Base-by-base conservation (phyloP, 2,888 invertebrate species). In the Plagiodera versicolora region DNA sequence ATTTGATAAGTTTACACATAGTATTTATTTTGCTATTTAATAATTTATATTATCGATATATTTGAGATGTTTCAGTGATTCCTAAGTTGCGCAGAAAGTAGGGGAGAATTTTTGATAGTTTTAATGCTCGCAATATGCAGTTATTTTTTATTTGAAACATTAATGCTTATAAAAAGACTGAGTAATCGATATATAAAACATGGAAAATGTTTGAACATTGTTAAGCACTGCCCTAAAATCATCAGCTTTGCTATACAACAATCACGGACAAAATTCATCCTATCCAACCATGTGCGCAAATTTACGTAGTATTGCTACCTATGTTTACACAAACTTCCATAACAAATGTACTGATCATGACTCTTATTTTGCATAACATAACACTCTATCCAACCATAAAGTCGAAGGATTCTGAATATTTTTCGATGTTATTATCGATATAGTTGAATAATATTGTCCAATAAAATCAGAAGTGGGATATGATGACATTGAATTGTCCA, bases 31-130 rank as follows among this genome's bases (percentile, higher is more conserved):
- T 69, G 70, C 63, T 66, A 61, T 61, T 64, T 56, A 61, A 64
- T 72, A 73, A 72, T 70, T 72, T 72, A 68, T 67, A 71, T 67
- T 64, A 70, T 67, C 60, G 62, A 60, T n/a, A 65, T 70, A 70
- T 72, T 72, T 69, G 65, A 70, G 69, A 60, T 61, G 48, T 72
- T 74, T 74, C 72, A 74, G 73, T 74, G 75, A 77, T 76, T 76
- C 75, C 76, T 76, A 74, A 63, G 67, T 68, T 68, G 67, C 69
- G 66, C 67, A 58, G 64, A 52, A 58, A 60, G 65, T 63, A 61
- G 63, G 62, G 56, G 60, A n/a, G 63, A 61, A 60, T 60, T 51
- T 56, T 53, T 58, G 17, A 32, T 60, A 47, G 57, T 32, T 49
- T 20, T 4, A 39, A 35, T 35, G 19, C 18, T 39, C 46, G 10